These are phyloP conservation scores for Congeria kusceri DNA, from an alignment of 2,888 invertebrate species.

Conservation along the genomic window DNA sequence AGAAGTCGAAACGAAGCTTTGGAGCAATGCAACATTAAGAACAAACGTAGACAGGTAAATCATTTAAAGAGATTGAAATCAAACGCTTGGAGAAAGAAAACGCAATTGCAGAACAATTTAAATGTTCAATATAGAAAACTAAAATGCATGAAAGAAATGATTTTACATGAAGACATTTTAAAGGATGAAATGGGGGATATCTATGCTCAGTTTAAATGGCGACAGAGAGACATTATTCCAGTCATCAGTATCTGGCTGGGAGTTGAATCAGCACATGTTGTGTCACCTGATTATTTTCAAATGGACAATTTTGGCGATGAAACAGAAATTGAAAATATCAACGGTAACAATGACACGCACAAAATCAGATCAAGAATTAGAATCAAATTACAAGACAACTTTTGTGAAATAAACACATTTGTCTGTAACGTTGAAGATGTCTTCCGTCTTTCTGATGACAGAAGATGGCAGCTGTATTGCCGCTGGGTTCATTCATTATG, in stretches of 20 bases:
- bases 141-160: slow-evolving; percentile 15
- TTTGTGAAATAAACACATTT: neutral
- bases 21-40: slow-evolving; percentile 34
- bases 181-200: slow-evolving; percentile 6
- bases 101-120: neutral
- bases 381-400: neutral
- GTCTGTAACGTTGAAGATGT: neutral
- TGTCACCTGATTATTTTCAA: neutral
- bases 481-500: slow-evolving; percentile 80
- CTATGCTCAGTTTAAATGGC: neutral
- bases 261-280: neutral
- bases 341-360: neutral
- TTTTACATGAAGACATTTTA: slow-evolving; percentile 9
- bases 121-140: slow-evolving; percentile 2
- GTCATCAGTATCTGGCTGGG: neutral
- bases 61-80: slow-evolving; percentile 23
- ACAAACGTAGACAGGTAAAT: neutral
- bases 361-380: neutral
- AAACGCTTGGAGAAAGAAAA: neutral
- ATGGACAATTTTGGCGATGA: neutral
- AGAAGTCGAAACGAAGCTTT: slow-evolving; percentile 70
- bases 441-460: slow-evolving; percentile 41
- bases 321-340: neutral
- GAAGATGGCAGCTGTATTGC: slow-evolving; percentile 86
- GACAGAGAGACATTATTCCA: neutral